A percentile compares a stretch with the other conserved stretches of the same genome.
These are phyloP conservation scores for Xyliphius kryptos DNA, from an alignment of 2,113 vertebrate species.

Conservation along the genomic window DNA sequence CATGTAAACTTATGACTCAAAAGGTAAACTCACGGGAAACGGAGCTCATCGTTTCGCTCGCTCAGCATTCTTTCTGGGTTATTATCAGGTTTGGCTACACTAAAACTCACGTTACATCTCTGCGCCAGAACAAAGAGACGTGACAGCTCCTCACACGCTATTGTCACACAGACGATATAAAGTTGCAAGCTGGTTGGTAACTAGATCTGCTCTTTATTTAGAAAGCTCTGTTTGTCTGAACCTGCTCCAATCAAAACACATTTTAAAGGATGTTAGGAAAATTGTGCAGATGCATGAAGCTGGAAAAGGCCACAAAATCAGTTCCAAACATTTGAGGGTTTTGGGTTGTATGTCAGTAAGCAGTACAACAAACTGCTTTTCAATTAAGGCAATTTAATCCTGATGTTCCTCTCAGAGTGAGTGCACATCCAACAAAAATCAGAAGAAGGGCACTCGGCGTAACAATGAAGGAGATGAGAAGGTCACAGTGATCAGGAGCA, in stretches of 20 bases:
- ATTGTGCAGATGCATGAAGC: neutral
- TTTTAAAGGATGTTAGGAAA: neutral
- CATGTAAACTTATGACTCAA: constrained; percentile 63
- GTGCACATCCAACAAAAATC: too few species aligned
- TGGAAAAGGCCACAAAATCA: neutral
- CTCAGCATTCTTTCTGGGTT: neutral
- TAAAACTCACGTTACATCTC: constrained; percentile 47
- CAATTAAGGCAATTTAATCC: too few species aligned
- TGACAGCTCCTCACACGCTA: constrained; percentile 20
- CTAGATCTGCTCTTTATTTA: neutral
- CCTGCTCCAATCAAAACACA: neutral
- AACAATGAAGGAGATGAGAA: neutral
- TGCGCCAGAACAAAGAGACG: neutral
- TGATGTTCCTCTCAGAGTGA: too few species aligned
- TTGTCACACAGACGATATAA: constrained; percentile 36
- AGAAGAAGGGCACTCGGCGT: neutral
- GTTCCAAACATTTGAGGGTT: neutral
- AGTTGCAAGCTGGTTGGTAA: constrained; percentile 39
- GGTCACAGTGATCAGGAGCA: too few species aligned
- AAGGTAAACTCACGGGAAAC: constrained; percentile 62
- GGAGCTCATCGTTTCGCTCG: too few species aligned
- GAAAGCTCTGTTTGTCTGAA: neutral
- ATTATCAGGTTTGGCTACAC: constrained; percentile 30
- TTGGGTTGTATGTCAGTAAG: too few species aligned
- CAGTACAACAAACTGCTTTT: too few species aligned